Base-by-base conservation (phyloP, 2,797 vertebrate species). In the Pempheris klunzingeri region DNA sequence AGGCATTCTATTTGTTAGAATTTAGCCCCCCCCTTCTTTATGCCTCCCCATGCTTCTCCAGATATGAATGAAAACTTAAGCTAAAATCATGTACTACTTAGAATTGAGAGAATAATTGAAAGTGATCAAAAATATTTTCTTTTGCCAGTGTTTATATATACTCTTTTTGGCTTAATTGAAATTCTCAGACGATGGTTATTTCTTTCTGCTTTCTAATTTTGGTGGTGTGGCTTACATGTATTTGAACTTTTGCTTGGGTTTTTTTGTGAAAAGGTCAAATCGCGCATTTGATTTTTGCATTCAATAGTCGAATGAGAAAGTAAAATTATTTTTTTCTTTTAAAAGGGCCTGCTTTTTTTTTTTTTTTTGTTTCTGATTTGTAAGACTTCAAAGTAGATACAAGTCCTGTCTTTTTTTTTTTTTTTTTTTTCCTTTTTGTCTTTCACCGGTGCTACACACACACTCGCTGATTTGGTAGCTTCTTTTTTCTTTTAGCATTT, bases 1-100 rank as follows among this genome's bases (percentile, higher is more conserved):
- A 97, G 97, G 96, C 96, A 96, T 97, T 96, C 86, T 93, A 86
- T 94, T 92, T 90, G 90, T 94, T 95, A 93, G 95, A 92, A 93
- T 92, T 90, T 90, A 95, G 94, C 77, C 94, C 93, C 90, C 93
- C 94, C 93, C 92, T 57, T 46, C 58, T 78, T 80, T 78, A 80
- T 72, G 54, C 80, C 79, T 82, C 84, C 81, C 82, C 69, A 61
- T 58, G 73, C 77, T 84, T 71, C 64, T 80, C 88, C 79, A 73
- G 66, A 78, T 83, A 80, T 87, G 47, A 84, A 88, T 81, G 41
- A 64, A 86, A 88, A 88, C 38, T 62, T 70, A 57, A 86, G 84
- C 78, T 94, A 95, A 94, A 93, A 96, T 96, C 93, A 95, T 94
- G 93, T 97, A 95, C 94, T 95, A 93, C 88, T 95, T 96, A 96